phyloP scores from a whole-genome alignment of 1,140 invertebrate species.

The Odontomachus brunneus region DNA sequence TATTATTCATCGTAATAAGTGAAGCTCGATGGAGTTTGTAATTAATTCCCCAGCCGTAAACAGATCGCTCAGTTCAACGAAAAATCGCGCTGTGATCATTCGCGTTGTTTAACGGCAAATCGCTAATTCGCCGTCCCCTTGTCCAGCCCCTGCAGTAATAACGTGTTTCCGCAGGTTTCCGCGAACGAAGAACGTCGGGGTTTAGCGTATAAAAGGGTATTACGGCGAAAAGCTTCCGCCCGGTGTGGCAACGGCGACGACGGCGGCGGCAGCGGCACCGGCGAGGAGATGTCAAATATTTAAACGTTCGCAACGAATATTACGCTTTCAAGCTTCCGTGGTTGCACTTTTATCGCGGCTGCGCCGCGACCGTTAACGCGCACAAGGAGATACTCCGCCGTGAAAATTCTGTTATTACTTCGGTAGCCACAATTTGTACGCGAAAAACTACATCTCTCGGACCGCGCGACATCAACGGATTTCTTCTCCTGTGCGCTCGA shows the following conservation, averaged over 20 bases:
- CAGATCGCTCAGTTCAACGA: not conserved
- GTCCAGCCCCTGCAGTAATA: not conserved
- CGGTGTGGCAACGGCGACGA: not conserved
- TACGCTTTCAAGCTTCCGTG: constrained; percentile 42
- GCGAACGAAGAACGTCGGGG: not conserved
- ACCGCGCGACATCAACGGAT: not conserved
- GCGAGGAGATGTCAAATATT: constrained; percentile 50
- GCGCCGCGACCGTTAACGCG: constrained; percentile 4
- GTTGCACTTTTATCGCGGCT: constrained; percentile 59
- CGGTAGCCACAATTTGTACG: not conserved
- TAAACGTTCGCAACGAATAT: constrained; percentile 43
- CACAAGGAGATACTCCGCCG: not conserved
- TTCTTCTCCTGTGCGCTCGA: too few species aligned
- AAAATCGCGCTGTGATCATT: constrained; percentile 23
- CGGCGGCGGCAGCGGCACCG: too few species aligned
- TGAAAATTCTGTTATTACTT: not conserved
- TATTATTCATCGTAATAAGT: constrained; percentile 25
- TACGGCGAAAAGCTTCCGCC: constrained; percentile 29
- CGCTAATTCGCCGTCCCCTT: not conserved
- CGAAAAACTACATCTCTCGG: not conserved
- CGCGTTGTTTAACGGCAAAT: not conserved
- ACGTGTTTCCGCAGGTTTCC: not conserved
- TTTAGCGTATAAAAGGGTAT: constrained; percentile 32
- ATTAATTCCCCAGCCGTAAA: constrained; percentile 53
- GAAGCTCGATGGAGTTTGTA: not conserved